Evolutionary conservation across 2,113 vertebrate genomes (phyloP), one percentile per base, ranked within the genome.

Genomic region (Cygnus atratus): DNA sequence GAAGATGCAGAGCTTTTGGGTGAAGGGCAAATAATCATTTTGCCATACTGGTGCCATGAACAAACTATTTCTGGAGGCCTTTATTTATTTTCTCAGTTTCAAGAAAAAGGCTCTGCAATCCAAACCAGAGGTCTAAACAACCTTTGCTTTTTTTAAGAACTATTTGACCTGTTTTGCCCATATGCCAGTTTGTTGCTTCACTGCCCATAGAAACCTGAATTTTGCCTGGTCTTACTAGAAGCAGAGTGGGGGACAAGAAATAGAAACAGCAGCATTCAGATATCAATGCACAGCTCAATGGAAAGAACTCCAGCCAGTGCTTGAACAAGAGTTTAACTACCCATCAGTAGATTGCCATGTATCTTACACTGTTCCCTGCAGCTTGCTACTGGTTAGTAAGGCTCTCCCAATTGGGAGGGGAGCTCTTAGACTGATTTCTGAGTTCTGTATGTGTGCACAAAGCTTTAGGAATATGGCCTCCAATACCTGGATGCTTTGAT

Each of bases 401-500:
- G 15, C 9, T 63, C 14, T 61, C 22, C 12, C 22, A 17, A 44
- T 8, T 8, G 33, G 13, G 9, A 73, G 26, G 41, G 55, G 33
- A 83, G 16, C 22, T 74, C 61, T 63, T 21, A 63, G 19, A 55
- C 16, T 58, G 61, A 62, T 4, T 28, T 67, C 35, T 82, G 63
- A 1, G 1, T 46, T 52, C 37, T 41, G 17, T 18, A 28, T 8
- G 28, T 73, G 24, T 39, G 8, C 25, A 33, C 0, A 3, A 71
- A 59, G 14, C n/a, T 57, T 73, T 61, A 72, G 37, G 52, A 83
- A 20, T 15, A 77, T 7, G 8, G 18, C 15, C 18, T 78, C 66
- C 50, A 31, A 20, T 63, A 63, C 14, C n/a, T 25, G 10, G 11
- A 41, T 79, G 17, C 50, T 81, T 50, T 35, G 29, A 48, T 67